Base-by-base conservation (phyloP, 2,113 vertebrate species). In the Trogon surrucura region DNA sequence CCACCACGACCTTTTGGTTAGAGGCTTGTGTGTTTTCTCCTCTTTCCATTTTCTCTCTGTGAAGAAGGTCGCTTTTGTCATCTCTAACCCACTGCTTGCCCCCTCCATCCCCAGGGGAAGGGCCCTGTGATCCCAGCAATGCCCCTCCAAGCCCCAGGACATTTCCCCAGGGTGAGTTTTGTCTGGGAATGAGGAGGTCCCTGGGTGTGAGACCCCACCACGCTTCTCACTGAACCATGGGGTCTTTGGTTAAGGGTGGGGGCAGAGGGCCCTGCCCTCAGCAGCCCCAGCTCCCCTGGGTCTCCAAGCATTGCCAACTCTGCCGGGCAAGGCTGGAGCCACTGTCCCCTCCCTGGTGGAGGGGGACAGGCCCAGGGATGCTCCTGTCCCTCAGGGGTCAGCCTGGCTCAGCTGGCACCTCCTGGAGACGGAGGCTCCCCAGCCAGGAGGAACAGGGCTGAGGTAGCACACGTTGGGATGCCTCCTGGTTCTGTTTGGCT, bases 181-280 rank as follows among this genome's bases (percentile, higher is more conserved):
- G 41, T 32, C 41, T 9, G 8, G 10, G 9, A 38, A 10, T 6
- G 18, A 4, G 25, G 16, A 70, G 29, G 5, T 71, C 18, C 8
- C 38, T 12, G 44, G 0, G 1, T 4, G 8, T 9, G 34, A 65
- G 25, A 11, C 13, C 26, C 27, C 58, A 0, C 16, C 30, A 41
- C 18, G 15, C 1, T 10, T 77, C 54, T 80, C 12, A 1, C 45
- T 53, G 57, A 32, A 9, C 64, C 8, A 1, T 2, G 2, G 9
- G 38, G 65, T 5, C 3, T 34, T 30, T 22, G 15, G 11, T 57
- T 73, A 48, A 80, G 58, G 71, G 9, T 32, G 21, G 19, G 8
- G n/a, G 6, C 1, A 8, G 10, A 5, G 27, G 9, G 34, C 48
- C 9, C n/a, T 48, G 17, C 64, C n/a, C 48, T 79, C 57, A 36